Evolutionary conservation across 2,113 vertebrate species (phyloP), one percentile per base, ranked within the genome.

Genomic region (Menura novaehollandiae): DNA sequence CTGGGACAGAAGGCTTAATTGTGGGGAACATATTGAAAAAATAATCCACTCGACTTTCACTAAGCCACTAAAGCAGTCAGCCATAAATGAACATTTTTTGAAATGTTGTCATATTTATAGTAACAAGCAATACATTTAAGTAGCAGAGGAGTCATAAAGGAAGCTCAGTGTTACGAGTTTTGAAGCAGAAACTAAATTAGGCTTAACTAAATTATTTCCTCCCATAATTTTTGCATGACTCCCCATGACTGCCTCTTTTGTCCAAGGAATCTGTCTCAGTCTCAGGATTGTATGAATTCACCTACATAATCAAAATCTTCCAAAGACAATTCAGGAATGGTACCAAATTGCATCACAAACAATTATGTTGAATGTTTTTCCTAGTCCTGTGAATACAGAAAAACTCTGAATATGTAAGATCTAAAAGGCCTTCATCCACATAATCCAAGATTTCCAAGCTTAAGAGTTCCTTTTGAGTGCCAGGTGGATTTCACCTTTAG

Each of bases 11-110:
- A 92, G 76, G 79, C 43, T 95, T 93, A 92, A 84, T 67, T 92
- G 19, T 26, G 43, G 35, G 33, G 68, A 95, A 84, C 83, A 91
- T 84, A 91, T 66, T 90, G 86, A 33, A 91, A 71, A 95, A 97
- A 80, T 84, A 96, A 95, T 88, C 68, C 79, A 89, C 79, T 97
- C 92, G 85, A 88, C 72, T 93, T 94, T 92, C 63, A 53, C 59
- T 97, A 94, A 91, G 55, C 85, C 59, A 47, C 79, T 93, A 93
- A 92, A 92, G 63, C 83, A 94, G 51, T 53, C 85, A 88, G 35
- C 59, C 83, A 55, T 76, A 91, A 92, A 90, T 46, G 35, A 93
- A 73, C 0, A 0, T 55, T 86, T 88, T 94, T 86, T 71, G 41
- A 88, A 92, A 88, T 84, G 59, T 33, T 86, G 32, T 89, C 46